Conservation (phyloP, 1,140 invertebrate species). For the Drosophila nebulosa region DNA sequence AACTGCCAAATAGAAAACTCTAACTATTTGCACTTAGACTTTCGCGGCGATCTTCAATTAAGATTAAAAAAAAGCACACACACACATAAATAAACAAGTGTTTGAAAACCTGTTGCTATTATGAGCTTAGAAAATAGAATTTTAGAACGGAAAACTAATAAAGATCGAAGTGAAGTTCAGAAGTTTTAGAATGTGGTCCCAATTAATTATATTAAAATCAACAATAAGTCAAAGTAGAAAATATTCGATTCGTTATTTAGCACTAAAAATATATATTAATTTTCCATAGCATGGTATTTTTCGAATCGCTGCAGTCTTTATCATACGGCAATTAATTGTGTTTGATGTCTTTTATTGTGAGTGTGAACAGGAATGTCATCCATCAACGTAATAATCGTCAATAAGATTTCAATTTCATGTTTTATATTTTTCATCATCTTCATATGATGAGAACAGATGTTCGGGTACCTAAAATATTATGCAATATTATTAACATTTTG, state of each 20-base stretch:
- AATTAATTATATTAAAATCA: too few species aligned
- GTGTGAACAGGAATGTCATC: too few species aligned
- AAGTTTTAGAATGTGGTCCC: neutral
- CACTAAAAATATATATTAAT: neutral
- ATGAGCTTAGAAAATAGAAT: slow-evolving; percentile 1
- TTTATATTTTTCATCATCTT: too few species aligned
- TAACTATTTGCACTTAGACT: slow-evolving; percentile 55
- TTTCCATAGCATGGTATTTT: too few species aligned
- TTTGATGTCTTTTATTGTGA: too few species aligned
- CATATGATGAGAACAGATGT: too few species aligned
- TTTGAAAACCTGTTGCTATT: neutral
- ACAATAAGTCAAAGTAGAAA: neutral
- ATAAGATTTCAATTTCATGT: too few species aligned
- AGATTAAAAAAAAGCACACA: slow-evolving; percentile 45
- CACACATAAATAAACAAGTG: neutral
- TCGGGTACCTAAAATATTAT: too few species aligned
- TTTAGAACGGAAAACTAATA: neutral
- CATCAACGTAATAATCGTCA: too few species aligned
- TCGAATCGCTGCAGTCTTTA: too few species aligned
- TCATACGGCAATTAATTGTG: too few species aligned
- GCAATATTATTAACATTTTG: too few species aligned
- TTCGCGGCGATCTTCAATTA: slow-evolving; percentile 59
- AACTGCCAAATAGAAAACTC: slow-evolving; percentile 59
- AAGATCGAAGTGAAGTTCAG: neutral
- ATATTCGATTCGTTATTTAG: neutral